Evolutionary conservation across 2,113 vertebrate species (phyloP), one percentile per base, ranked within the genome.

Genomic region (Psilopsiagon aurifrons): DNA sequence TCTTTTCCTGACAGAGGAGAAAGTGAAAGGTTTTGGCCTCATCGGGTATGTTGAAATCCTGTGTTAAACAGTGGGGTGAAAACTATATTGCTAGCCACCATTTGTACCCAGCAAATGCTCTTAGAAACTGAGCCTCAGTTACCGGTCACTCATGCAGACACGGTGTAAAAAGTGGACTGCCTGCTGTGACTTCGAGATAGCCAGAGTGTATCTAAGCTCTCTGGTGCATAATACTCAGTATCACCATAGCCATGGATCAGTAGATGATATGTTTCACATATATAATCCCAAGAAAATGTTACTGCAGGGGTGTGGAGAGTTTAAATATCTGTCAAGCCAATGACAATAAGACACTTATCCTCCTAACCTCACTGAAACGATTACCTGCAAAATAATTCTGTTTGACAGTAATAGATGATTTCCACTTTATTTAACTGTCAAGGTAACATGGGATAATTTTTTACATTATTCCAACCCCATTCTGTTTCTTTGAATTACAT

Each of bases 121-220:
- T 51, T 69, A 51, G 83, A 83, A 70, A 3, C 31, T 0, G 0
- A 92, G 80, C 22, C 2, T 1, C 69, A 60, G 83, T 68, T 44
- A 86, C 82, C 81, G 82, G 83, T 91, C 83, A 82, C 57, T 92
- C 33, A 7, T 31, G 69, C 3, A 3, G 69, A 82, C 55, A 46
- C 17, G 3, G 0, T 0, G 27, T 44, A 68, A 1, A 7, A 44
- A 84, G 57, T 64, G 54, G 27, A 44, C 82, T 55, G 62, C 89
- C 81, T 79, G 77, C 86, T 95, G 91, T 82, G 89, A 94, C 57
- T 57, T 92, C 66, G 81, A 82, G 13, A n/a, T 7, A 77, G 83
- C 95, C 86, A 95, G 66, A 75, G 84, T 39, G 24, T 59, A 75
- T 77, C 86, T 18, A 33, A 88, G 67, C 63, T 68, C 44, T 69